Conservation (phyloP, 30 jellyfish, hydroid and myxozoan genomes). For the Hydractinia echinata region DNA sequence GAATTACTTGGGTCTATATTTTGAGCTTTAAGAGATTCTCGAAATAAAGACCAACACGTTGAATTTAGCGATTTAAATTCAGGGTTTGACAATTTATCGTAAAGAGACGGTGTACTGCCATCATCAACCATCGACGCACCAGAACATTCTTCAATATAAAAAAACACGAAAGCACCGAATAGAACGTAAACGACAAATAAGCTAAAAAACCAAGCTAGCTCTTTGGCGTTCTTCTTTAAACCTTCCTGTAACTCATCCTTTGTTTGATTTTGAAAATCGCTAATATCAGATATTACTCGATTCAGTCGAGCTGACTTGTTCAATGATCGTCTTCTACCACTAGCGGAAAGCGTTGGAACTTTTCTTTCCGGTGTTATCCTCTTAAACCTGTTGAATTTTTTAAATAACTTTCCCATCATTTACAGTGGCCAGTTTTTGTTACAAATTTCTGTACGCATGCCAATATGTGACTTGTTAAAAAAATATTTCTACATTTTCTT, state of each 20-base stretch:
- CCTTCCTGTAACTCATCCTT: neutral
- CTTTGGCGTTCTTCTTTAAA: neutral
- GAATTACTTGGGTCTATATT: neutral
- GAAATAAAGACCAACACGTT: neutral
- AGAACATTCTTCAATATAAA: slow-evolving; percentile 23
- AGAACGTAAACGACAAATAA: neutral
- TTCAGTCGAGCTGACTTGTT: neutral
- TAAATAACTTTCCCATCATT: too few species aligned
- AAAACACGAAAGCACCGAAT: slow-evolving; percentile 9
- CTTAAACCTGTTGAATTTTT: too few species aligned
- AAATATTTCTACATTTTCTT: too few species aligned
- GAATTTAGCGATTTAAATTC: neutral
- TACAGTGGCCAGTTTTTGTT: too few species aligned
- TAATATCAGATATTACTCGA: slow-evolving; percentile 2
- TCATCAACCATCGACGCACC: neutral
- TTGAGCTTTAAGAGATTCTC: neutral
- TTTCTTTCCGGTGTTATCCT: too few species aligned
- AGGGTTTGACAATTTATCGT: neutral
- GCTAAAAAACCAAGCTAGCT: neutral
- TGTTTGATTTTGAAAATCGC: neutral
- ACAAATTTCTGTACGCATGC: too few species aligned
- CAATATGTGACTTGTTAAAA: too few species aligned
- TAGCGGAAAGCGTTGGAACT: neutral
- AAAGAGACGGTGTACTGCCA: neutral
- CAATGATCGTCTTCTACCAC: neutral